Base-by-base conservation (phyloP, 2,113 vertebrate genomes). In the Gallinago media region DNA sequence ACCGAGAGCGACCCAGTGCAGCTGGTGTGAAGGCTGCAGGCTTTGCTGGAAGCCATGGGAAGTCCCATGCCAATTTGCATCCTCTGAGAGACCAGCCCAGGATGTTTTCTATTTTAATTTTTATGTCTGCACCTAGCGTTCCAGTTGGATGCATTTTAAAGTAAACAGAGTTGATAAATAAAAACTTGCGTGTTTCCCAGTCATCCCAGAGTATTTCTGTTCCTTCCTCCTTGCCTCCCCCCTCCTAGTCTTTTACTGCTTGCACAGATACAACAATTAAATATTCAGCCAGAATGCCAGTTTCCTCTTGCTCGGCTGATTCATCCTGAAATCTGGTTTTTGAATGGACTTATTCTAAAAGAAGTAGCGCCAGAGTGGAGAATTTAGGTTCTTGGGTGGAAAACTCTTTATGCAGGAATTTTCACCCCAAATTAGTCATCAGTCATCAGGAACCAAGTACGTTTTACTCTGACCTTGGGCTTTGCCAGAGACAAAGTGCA, bases 111-210 rank as follows among this genome's bases (percentile, higher is more conserved):
- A 50, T 92, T 95, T 97, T 79, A 79, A 85, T 91, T 96, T 95
- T 94, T 94, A 81, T 76, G 94, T 91, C 94, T 87, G 80, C 91
- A 95, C 88, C 92, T 91, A 85, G 40, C 0, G 20, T 86, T 94
- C 92, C 92, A 97, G 91, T 89, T 97, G 96, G 96, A 96, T 66
- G 73, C 9, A 36, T 93, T 96, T 91, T 96, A 97, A 95, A 96
- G 83, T 91, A 92, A 97, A 95, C 92, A 96, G 61, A 68, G 76
- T 12, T 3, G 27, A 82, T 87, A 95, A 97, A 97, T 75, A 97
- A 95, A 89, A 83, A 61, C 47, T 58, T 49, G 61, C 68, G 85
- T 40, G 8, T 86, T 94, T 86, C 66, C 47, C 76, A 89, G 68
- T 36, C 83, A 75, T 78, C 72, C 73, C 21, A 25, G 72, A 20